These are phyloP conservation scores for Panagrolaimus sp. DNA, from an alignment of 1,140 invertebrate genomes.

Conservation along the genomic window DNA sequence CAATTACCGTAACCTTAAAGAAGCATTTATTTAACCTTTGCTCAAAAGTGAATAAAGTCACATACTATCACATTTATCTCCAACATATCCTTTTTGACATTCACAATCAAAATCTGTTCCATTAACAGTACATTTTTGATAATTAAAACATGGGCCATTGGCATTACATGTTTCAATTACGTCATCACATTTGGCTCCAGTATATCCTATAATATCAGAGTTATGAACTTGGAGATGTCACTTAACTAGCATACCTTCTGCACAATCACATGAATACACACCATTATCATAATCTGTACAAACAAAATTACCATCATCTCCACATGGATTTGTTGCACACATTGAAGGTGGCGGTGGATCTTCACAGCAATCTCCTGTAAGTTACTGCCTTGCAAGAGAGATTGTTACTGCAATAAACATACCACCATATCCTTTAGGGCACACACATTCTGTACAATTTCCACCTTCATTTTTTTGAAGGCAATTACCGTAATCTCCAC, in stretches of 20 bases:
- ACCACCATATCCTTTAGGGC: too few relatives aligned
- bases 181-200: background rate
- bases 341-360: background rate
- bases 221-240: too few relatives aligned
- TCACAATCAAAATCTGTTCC: background rate
- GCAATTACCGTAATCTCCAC: too few relatives aligned
- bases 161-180: background rate
- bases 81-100: background rate
- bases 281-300: background rate
- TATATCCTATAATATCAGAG: background rate
- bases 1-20: too few relatives aligned
- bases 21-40: too few relatives aligned
- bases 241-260: background rate
- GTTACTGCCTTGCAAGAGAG: too few relatives aligned
- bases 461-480: too few relatives aligned
- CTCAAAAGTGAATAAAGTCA: background rate
- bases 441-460: too few relatives aligned
- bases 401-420: too few relatives aligned
- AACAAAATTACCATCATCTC: background rate
- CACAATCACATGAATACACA: background rate
- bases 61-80: background rate
- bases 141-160: background rate
- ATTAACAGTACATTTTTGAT: background rate
- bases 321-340: background rate
- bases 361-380: background rate